A percentile compares a stretch with the other conserved stretches of the same genome.
These are phyloP conservation scores for Caiman crocodilus DNA, from an alignment of 2,797 vertebrate genomes.

Conservation along the genomic window DNA sequence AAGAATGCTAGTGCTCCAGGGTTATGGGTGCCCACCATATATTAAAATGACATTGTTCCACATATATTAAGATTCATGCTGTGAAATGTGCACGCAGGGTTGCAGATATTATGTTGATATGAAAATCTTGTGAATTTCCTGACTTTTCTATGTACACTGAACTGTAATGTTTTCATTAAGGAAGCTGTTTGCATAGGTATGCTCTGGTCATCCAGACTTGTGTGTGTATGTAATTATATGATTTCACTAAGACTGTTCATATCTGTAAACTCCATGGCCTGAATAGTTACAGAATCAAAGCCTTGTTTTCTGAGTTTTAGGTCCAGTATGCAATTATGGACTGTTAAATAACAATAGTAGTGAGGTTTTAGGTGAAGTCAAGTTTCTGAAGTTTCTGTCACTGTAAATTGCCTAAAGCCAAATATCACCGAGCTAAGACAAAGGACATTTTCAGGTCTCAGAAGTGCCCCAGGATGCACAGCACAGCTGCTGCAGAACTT, in stretches of 20 bases:
- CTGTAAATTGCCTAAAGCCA: conserved; percentile 1
- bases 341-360: background rate
- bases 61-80: background rate
- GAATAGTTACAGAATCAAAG: conserved; percentile 11
- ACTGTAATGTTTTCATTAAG: background rate
- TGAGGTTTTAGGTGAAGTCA: conserved; percentile 12
- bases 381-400: background rate
- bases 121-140: background rate
- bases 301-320: background rate
- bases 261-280: background rate
- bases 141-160: background rate
- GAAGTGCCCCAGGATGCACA: background rate
- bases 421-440: background rate
- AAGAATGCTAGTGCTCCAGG: conserved; percentile 13
- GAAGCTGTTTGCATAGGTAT: background rate
- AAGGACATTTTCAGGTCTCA: conserved; percentile 2
- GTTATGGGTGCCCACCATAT: rapidly evolving
- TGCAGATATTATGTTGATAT: background rate
- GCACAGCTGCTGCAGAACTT: no score
- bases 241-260: rapidly evolving
- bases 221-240: background rate
- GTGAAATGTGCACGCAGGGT: background rate
- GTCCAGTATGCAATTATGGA: background rate
- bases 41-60: background rate
- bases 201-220: background rate